Percentiles rank a stretch among this genome's conserved stretches.
Evolutionary conservation across 2,113 vertebrate species (phyloP).

Genomic region (Catharus minimus): DNA sequence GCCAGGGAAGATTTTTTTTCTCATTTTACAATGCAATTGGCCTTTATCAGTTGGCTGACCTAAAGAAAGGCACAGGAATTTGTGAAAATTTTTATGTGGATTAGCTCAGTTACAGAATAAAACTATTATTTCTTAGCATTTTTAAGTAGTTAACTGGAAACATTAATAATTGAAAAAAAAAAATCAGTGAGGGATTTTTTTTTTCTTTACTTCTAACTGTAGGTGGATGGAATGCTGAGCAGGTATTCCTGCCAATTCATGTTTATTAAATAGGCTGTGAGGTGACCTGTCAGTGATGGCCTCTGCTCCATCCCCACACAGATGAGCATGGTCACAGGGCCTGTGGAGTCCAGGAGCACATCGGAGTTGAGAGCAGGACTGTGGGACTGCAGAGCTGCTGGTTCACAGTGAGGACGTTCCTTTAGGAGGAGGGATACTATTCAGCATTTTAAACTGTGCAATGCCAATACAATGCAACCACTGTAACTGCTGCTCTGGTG

Average conservation of each 20-base stretch:
- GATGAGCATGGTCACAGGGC: fast-evolving
- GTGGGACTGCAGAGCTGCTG: neutral
- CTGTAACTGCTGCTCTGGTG: neutral
- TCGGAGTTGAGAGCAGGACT: neutral
- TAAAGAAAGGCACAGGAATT: neutral
- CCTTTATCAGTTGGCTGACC: neutral
- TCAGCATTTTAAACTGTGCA: neutral
- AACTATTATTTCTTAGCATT: neutral
- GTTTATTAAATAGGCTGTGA: neutral
- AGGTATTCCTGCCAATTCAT: neutral
- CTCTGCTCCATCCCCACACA: neutral
- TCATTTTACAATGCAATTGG: neutral
- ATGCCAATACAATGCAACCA: neutral
- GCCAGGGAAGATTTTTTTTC: neutral
- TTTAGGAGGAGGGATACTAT: neutral
- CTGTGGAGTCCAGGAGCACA: neutral
- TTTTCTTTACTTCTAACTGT: neutral
- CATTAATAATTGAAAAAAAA: neutral
- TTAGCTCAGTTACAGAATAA: neutral
- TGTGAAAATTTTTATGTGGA: neutral
- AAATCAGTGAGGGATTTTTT: neutral
- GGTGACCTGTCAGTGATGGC: neutral
- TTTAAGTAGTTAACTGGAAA: neutral
- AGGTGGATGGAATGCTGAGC: neutral
- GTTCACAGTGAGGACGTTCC: neutral